Percentiles rank a stretch among this genome's conserved stretches.
Conservation (phyloP, 1,140 invertebrate genomes). For the Nilaparvata lugens region DNA sequence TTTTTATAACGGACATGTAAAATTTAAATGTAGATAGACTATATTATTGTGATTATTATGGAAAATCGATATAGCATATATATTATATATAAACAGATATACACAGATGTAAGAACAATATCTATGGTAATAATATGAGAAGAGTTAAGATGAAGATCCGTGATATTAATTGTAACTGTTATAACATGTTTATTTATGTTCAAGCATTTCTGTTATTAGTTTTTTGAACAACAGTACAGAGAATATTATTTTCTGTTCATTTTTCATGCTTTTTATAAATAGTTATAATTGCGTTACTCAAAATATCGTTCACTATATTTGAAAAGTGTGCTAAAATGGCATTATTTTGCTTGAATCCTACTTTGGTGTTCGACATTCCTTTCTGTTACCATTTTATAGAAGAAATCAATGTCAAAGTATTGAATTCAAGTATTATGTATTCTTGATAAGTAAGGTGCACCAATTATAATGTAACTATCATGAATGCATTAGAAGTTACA, state of each 20-base stretch:
- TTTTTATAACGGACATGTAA: neutral
- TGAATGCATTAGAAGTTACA: neutral
- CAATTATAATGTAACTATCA: neutral
- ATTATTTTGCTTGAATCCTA: neutral
- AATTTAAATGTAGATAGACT: neutral
- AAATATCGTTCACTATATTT: too few species aligned
- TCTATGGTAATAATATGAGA: neutral
- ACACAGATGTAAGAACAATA: constrained; percentile 21
- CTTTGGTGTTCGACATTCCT: neutral
- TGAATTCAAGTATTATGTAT: neutral
- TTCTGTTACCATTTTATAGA: constrained; percentile 2
- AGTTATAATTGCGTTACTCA: too few species aligned
- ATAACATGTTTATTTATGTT: constrained; percentile 1
- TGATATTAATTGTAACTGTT: neutral
- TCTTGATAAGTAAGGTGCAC: neutral
- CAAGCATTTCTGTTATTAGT: neutral
- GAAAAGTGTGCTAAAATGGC: neutral
- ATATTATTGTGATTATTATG: constrained; percentile 12
- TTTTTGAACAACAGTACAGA: neutral
- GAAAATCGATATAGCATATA: constrained; percentile 11
- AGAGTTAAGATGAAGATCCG: neutral
- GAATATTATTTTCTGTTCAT: neutral
- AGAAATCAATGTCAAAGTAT: neutral
- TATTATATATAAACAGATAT: constrained; percentile 15
- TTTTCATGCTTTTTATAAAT: too few species aligned